phyloP scores from a whole-genome alignment of 2,888 invertebrate genomes.

The Boloria euphrosyne region DNA sequence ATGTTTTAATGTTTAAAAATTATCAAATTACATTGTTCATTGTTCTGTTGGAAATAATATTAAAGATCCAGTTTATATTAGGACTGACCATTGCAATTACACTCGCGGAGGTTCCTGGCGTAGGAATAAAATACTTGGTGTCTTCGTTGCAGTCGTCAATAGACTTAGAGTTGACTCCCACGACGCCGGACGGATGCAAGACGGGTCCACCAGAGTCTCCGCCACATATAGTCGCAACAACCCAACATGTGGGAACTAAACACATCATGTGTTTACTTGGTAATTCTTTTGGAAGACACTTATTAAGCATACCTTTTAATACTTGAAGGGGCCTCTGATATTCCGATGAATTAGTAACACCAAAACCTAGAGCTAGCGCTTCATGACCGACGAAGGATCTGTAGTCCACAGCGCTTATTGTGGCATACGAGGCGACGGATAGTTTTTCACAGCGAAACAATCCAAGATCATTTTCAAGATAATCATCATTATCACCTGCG shows the following conservation, averaged over 20 bases:
- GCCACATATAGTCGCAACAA: constrained; percentile 5
- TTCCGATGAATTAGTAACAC: background rate
- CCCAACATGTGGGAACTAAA: constrained; percentile 2
- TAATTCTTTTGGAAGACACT: background rate
- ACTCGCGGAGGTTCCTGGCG: constrained; percentile 2
- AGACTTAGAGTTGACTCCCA: constrained; percentile 11
- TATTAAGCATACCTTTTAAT: constrained; percentile 16
- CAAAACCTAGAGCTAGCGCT: constrained; percentile 10
- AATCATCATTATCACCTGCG: no score
- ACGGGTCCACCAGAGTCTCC: constrained; percentile 24
- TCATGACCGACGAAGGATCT: constrained; percentile 21
- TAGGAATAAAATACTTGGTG: background rate
- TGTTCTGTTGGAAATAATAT: constrained; percentile 3
- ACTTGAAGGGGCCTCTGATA: constrained; percentile 11
- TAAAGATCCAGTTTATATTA: constrained; percentile 1
- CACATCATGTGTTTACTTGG: background rate
- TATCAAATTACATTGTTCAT: background rate
- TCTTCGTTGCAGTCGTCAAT: constrained; percentile 4
- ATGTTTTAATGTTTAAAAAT: no score
- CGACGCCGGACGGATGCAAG: constrained; percentile 5
- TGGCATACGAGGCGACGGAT: constrained; percentile 13
- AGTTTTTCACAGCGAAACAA: constrained; percentile 17
- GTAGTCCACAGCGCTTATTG: constrained; percentile 21
- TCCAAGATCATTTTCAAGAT: constrained; percentile 9
- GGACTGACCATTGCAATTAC: constrained; percentile 7